These are phyloP conservation scores for Chalcosyrphus nemorum DNA, from an alignment of 2,888 invertebrate genomes.

Conservation along the genomic window DNA sequence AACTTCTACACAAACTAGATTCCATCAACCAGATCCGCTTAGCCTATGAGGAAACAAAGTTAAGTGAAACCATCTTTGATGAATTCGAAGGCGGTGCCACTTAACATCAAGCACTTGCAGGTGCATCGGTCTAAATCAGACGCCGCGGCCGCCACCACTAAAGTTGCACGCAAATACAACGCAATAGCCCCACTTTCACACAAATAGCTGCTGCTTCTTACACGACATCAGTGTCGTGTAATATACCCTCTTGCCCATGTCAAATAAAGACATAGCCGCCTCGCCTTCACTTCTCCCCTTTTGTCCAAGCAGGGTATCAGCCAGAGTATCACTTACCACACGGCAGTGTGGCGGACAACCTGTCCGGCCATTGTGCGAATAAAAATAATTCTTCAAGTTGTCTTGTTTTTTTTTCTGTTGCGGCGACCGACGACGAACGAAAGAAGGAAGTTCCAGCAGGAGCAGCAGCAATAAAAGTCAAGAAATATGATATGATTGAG, in stretches of 20 bases:
- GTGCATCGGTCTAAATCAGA: conserved; percentile 34
- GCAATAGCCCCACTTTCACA: not conserved
- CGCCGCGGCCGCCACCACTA: not conserved
- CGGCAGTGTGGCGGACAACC: conserved; percentile 15
- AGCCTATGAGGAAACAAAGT: not conserved
- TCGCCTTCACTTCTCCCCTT: conserved; percentile 7
- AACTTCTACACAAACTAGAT: not conserved
- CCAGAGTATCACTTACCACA: conserved; percentile 38
- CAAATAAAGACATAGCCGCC: conserved; percentile 54
- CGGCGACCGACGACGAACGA: not conserved
- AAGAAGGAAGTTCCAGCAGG: conserved; percentile 29
- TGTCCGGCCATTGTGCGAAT: conserved; percentile 59
- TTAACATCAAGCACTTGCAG: conserved; percentile 32
- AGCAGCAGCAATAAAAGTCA: conserved; percentile 64
- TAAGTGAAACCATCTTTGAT: not conserved
- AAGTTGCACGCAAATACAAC: conserved; percentile 5
- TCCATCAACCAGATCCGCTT: not conserved
- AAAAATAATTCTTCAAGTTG: conserved; percentile 42
- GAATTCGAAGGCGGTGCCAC: conserved; percentile 42
- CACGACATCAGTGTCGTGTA: conserved; percentile 14
- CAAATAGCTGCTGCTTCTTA: conserved; percentile 1
- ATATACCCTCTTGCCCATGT: conserved; percentile 22
- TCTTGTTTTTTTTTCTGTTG: not conserved
- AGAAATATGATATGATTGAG: conserved; percentile 73
- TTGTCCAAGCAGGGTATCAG: conserved; percentile 7